Percentiles rank a stretch among this genome's conserved stretches.
phyloP scores from a whole-genome alignment of 2,113 vertebrate species.

The Brachyhypopomus gauderio region DNA sequence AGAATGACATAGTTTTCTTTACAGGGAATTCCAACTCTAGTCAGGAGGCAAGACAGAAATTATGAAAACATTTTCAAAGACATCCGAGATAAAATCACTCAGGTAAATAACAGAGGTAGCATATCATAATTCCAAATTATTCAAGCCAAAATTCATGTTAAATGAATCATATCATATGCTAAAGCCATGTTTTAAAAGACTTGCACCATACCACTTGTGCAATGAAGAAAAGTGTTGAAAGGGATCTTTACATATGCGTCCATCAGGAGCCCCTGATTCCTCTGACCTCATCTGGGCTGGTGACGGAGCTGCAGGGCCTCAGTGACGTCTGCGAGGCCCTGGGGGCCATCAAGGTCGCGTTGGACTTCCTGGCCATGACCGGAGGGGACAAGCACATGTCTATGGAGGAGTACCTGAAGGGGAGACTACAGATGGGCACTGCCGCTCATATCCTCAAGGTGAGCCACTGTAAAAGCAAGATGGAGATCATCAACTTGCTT shows the following conservation, averaged over 20 bases:
- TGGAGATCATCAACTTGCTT: too few species aligned
- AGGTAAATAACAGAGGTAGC: constrained; percentile 71
- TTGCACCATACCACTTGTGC: background rate
- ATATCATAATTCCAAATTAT: too few species aligned
- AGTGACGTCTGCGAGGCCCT: constrained; percentile 89
- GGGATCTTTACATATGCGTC: background rate
- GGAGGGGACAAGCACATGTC: constrained; percentile 76
- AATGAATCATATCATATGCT: too few species aligned
- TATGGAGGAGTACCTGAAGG: constrained; percentile 77
- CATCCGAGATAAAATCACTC: constrained; percentile 77
- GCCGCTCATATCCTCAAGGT: constrained; percentile 81
- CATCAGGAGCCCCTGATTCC: constrained; percentile 78
- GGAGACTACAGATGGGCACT: constrained; percentile 82
- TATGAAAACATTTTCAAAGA: constrained; percentile 83
- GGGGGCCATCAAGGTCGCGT: constrained; percentile 76
- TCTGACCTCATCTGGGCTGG: constrained; percentile 69
- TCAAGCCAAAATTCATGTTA: too few species aligned
- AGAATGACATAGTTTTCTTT: background rate
- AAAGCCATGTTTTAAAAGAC: background rate
- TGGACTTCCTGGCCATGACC: constrained; percentile 87
- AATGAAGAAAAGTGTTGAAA: background rate
- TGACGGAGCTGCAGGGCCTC: constrained; percentile 84
- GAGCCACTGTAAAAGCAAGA: constrained; percentile 39
- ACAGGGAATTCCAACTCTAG: constrained; percentile 88
- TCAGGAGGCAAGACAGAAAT: constrained; percentile 84